A percentile compares a stretch with the other conserved stretches of the same genome.
Evolutionary conservation across 1,140 invertebrate species (phyloP).

Genomic region (Drosophila grimshawi): DNA sequence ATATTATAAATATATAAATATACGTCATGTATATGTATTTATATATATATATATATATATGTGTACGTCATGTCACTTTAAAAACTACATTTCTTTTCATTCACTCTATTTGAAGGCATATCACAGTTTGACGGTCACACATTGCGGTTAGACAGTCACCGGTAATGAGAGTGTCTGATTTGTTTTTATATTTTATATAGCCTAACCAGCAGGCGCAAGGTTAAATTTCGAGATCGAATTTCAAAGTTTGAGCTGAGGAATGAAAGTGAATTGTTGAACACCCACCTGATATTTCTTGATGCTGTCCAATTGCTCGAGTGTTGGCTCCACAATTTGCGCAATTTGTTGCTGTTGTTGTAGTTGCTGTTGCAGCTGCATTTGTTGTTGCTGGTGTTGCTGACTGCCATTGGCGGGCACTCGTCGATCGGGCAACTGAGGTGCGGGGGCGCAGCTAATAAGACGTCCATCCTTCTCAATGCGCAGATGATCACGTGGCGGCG

Average conservation of each 20-base stretch:
- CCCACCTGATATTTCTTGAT: slow-evolving; percentile 95
- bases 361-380: slow-evolving; percentile 52
- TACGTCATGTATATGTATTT: neutral
- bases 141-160: slow-evolving; percentile 8
- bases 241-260: too few relatives aligned
- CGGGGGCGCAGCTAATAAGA: slow-evolving; percentile 87
- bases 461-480: slow-evolving; percentile 87
- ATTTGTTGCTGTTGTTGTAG: slow-evolving; percentile 84
- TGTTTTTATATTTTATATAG: slow-evolving; percentile 19
- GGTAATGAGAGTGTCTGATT: neutral
- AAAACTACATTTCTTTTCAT: neutral
- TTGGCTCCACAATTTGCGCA: slow-evolving; percentile 87
- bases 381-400: slow-evolving; percentile 55
- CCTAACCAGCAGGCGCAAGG: slow-evolving; percentile 33
- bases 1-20: neutral
- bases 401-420: slow-evolving; percentile 73
- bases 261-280: slow-evolving; percentile 31
- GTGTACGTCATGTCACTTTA: too few relatives aligned
- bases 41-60: neutral
- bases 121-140: neutral
- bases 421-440: slow-evolving; percentile 89
- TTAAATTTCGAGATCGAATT: neutral
- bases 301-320: slow-evolving; percentile 93
- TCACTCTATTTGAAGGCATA: neutral
- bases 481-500: slow-evolving; percentile 90